phyloP scores from a whole-genome alignment of 2,888 invertebrate species.

The Eledone cirrhosa region DNA sequence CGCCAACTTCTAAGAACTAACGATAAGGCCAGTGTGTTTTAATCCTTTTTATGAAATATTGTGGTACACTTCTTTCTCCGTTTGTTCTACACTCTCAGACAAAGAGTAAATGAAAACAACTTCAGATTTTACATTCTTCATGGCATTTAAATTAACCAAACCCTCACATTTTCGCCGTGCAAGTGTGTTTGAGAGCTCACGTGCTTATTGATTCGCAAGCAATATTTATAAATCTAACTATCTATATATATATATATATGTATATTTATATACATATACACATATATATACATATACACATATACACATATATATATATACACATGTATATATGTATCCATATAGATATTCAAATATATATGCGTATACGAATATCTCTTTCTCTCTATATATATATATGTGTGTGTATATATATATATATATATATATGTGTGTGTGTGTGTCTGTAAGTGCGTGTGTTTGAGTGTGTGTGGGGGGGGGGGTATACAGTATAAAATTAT shows the following conservation, averaged over 20 bases:
- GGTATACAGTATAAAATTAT: not conserved
- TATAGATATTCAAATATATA: not conserved
- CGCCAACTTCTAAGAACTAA: not conserved
- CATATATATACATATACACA: not conserved
- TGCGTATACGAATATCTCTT: not conserved
- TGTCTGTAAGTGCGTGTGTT: not conserved
- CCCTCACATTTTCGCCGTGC: too few species aligned
- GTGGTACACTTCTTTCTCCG: not conserved
- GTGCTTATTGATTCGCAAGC: not conserved
- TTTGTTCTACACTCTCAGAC: too few species aligned
- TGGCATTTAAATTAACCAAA: not conserved
- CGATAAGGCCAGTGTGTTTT: not conserved
- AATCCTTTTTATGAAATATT: not conserved
- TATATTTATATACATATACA: not conserved
- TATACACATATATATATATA: not conserved
- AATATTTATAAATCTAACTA: not conserved
- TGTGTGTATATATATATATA: not conserved
- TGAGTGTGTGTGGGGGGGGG: not conserved
- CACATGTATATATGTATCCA: not conserved
- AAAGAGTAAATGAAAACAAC: not conserved
- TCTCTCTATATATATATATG: not conserved
- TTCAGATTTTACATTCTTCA: not conserved
- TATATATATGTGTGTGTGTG: not conserved
- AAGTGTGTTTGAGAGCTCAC: not conserved
- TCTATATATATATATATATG: not conserved